Evolutionary conservation across 2,113 vertebrate species (phyloP).

Genomic region (Halichoeres trimaculatus): DNA sequence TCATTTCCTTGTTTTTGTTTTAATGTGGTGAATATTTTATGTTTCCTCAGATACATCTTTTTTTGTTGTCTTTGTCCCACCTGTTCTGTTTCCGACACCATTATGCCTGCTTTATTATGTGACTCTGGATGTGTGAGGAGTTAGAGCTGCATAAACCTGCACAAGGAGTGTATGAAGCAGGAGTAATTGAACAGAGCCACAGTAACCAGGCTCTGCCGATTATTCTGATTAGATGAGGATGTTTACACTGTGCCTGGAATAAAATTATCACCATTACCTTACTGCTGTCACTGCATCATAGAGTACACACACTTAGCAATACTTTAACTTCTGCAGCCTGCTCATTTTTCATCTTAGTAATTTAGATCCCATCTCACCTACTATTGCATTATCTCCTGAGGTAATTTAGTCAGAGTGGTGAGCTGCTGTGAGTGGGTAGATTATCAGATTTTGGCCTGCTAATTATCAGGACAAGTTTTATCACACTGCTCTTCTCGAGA

Average conservation of each 20-base stretch:
- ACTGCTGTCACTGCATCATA: not conserved
- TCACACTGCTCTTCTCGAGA: constrained; percentile 17
- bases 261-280: not conserved
- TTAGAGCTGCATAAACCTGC: not conserved
- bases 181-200: not conserved
- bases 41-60: not conserved
- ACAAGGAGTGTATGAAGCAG: too few species aligned
- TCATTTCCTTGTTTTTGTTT: constrained; percentile 6
- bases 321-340: not conserved
- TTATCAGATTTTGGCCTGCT: constrained; percentile 54
- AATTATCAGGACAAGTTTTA: constrained; percentile 53
- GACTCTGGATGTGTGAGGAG: constrained; percentile 6
- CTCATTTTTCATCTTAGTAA: constrained; percentile 33
- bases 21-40: not conserved
- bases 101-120: not conserved
- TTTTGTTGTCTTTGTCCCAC: constrained; percentile 6
- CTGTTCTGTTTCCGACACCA: constrained; percentile 10
- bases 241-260: not conserved
- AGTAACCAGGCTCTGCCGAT: not conserved
- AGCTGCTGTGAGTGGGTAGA: constrained; percentile 31
- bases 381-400: constrained; percentile 46
- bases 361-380: constrained; percentile 44
- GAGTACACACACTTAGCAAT: not conserved
- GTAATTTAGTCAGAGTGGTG: constrained; percentile 41
- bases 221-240: not conserved